Conservation (phyloP, 2,888 invertebrate species). For the Brachypalpus laphriformis region DNA sequence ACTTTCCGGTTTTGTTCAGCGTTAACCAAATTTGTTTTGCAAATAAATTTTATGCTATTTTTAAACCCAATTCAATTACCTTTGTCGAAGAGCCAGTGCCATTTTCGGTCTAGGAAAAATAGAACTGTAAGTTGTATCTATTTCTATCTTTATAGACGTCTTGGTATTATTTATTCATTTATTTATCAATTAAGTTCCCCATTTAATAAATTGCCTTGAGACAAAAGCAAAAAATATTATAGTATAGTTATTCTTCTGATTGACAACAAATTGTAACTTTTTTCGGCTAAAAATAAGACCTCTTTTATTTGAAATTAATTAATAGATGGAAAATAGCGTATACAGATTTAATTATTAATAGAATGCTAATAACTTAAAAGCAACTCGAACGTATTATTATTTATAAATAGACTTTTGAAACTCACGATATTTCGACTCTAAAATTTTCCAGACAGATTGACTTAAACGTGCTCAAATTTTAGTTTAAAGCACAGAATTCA, state of each 20-base stretch:
- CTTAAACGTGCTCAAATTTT: not conserved
- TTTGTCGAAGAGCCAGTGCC: not conserved
- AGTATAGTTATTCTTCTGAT: not conserved
- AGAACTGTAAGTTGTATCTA: not conserved
- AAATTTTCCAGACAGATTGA: not conserved
- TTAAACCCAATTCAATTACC: slow-evolving; percentile 4
- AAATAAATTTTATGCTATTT: slow-evolving; percentile 1
- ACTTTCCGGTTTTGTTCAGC: not conserved
- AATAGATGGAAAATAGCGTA: not conserved
- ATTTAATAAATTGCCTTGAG: not conserved
- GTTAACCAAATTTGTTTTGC: not conserved
- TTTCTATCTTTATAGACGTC: not conserved
- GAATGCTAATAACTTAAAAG: not conserved
- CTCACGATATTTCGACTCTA: not conserved
- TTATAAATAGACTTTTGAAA: not conserved
- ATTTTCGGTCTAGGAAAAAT: not conserved
- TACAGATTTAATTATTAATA: not conserved
- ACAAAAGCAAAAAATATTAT: not conserved
- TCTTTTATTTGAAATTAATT: slow-evolving; percentile 1
- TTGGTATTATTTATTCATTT: not conserved
- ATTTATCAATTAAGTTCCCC: not conserved
- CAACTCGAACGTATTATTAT: not conserved
- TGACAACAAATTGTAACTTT: not conserved
- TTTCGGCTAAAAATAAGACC: slow-evolving; percentile 1
- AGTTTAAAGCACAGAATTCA: not conserved